phyloP scores from a whole-genome alignment of 2,888 invertebrate species.

The Rapana venosa region DNA sequence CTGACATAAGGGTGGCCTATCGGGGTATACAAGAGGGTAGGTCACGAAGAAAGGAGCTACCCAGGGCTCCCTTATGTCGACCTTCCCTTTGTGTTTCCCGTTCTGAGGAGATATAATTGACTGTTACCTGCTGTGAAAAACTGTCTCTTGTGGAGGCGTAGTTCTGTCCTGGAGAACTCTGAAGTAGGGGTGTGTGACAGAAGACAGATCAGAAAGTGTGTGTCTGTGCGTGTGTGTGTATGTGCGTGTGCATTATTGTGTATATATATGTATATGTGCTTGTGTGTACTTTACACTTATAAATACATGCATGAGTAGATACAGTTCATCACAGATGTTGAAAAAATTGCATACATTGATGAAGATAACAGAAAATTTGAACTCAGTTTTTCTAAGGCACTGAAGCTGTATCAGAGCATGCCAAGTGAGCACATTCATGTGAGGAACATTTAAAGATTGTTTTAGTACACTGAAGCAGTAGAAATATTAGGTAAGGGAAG shows the following conservation, averaged over 20 bases:
- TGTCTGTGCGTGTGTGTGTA: constrained; percentile 19
- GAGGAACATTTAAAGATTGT: neutral
- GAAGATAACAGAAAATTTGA: no score
- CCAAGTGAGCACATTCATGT: neutral
- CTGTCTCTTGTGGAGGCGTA: no score
- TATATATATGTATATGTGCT: neutral
- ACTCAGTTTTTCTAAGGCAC: no score
- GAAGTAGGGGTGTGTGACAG: no score
- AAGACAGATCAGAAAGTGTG: neutral
- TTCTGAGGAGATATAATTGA: no score
- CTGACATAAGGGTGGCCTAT: neutral
- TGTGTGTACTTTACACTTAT: neutral
- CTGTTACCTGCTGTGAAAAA: no score
- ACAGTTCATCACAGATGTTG: neutral
- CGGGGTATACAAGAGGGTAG: neutral
- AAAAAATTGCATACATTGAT: no score
- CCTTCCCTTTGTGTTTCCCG: neutral
- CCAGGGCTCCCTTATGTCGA: neutral
- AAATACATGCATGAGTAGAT: neutral
- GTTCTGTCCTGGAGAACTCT: no score
- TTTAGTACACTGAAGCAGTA: no score
- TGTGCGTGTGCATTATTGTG: constrained; percentile 6
- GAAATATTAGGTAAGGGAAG: no score
- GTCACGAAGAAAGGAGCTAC: no score
- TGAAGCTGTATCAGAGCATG: no score